Conservation (phyloP, 2,888 invertebrate species). For the Caenorhabditis angaria region DNA sequence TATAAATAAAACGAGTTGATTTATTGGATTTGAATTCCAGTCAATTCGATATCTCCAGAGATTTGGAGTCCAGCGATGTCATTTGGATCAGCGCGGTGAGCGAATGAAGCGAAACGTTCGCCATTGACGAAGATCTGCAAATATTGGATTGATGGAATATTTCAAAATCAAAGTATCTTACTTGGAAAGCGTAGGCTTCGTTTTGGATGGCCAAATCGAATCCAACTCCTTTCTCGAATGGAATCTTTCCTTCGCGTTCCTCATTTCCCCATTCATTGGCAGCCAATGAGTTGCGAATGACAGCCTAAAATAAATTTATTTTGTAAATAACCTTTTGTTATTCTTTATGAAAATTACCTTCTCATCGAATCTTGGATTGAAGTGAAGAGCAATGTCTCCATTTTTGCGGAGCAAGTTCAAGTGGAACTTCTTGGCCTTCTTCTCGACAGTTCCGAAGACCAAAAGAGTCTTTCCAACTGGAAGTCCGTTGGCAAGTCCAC, state of each 20-base stretch:
- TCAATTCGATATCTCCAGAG: conserved; percentile 70
- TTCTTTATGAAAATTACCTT: conserved; percentile 46
- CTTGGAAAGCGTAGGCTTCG: conserved; percentile 71
- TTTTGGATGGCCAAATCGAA: conserved; percentile 70
- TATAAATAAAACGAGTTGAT: conserved; percentile 11
- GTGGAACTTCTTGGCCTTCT: conserved; percentile 70
- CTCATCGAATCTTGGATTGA: conserved; percentile 69
- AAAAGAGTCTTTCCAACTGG: conserved; percentile 69
- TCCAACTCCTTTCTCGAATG: conserved; percentile 71
- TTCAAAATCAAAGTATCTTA: conserved; percentile 12
- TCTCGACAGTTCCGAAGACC: conserved; percentile 70
- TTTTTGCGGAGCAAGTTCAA: conserved; percentile 70
- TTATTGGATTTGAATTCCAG: conserved; percentile 70
- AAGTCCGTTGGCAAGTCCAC: conserved; percentile 68
- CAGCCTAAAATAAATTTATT: conserved; percentile 43
- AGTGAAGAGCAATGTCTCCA: conserved; percentile 71
- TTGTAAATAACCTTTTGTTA: neutral
- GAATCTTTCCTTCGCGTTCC: conserved; percentile 70
- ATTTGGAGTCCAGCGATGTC: conserved; percentile 71
- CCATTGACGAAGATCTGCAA: conserved; percentile 72
- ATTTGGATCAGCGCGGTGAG: conserved; percentile 72
- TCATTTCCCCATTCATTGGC: conserved; percentile 71
- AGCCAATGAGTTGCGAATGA: conserved; percentile 64
- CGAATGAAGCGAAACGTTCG: conserved; percentile 71
- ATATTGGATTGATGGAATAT: neutral